Conservation (phyloP, 2,797 vertebrate species). For the Nasua narica region DNA sequence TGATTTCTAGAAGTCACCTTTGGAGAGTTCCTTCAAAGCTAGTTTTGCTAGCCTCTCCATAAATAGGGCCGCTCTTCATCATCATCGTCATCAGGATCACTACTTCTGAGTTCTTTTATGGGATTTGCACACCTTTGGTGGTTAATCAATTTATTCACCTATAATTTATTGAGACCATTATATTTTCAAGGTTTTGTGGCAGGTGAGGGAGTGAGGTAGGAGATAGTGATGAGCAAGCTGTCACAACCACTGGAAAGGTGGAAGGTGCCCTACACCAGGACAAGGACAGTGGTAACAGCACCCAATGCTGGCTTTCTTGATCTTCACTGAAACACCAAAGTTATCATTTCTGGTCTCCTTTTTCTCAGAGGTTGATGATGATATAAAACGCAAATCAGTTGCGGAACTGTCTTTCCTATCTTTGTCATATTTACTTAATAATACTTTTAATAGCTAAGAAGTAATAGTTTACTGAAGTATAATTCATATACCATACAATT, state of each 20-base stretch:
- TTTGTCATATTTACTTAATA: not conserved
- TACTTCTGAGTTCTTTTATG: not conserved
- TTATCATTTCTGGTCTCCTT: not conserved
- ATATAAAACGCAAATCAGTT: not conserved
- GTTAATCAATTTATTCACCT: not conserved
- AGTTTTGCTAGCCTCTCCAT: not conserved
- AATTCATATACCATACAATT: not conserved
- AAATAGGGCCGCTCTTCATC: not conserved
- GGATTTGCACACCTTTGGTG: not conserved
- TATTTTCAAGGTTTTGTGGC: not conserved
- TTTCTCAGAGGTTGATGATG: not conserved
- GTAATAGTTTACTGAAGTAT: not conserved
- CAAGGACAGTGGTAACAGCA: not conserved
- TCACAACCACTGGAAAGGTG: not conserved
- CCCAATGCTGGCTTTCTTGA: not conserved
- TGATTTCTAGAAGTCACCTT: not conserved
- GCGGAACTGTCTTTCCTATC: not conserved
- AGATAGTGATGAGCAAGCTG: not conserved
- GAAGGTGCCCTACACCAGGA: not conserved
- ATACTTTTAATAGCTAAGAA: not conserved
- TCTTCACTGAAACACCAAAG: not conserved
- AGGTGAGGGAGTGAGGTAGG: no score
- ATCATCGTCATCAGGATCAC: not conserved
- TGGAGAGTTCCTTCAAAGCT: not conserved
- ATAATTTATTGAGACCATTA: not conserved